phyloP scores from a whole-genome alignment of 2,888 invertebrate species.

The Pandemis corylana region DNA sequence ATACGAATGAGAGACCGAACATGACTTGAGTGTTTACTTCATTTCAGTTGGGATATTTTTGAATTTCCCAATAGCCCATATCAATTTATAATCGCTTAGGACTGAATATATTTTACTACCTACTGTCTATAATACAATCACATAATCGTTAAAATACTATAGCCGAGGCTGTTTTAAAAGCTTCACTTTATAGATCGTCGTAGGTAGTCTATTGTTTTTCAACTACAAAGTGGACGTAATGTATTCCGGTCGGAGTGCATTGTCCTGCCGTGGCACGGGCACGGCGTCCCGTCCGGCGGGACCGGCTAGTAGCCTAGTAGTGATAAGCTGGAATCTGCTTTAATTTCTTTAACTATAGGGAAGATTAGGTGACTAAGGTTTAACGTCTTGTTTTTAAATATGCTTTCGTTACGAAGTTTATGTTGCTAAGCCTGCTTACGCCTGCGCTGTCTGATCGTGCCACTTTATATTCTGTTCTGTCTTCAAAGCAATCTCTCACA shows the following conservation, averaged over 20 bases:
- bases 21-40: conserved; percentile 7
- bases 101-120: not conserved
- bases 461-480: not conserved
- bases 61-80: not conserved
- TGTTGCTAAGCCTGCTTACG: not conserved
- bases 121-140: not conserved
- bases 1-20: conserved; percentile 46
- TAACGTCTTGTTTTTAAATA: not conserved
- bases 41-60: not conserved
- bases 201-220: conserved; percentile 65
- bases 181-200: conserved; percentile 58
- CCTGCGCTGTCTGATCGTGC: not conserved
- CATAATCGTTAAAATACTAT: not conserved
- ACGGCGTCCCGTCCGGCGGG: conserved; percentile 52
- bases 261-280: conserved; percentile 56
- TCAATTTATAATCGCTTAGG: not conserved
- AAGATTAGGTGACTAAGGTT: not conserved
- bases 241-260: conserved; percentile 63
- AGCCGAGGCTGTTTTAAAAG: conserved; percentile 1
- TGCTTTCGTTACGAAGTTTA: not conserved
- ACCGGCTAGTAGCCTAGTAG: not conserved
- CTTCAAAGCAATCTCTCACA: not conserved
- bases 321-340: conserved; percentile 52
- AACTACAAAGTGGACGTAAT: conserved; percentile 55
- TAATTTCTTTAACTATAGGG: conserved; percentile 47